A percentile compares a stretch with the other conserved stretches of the same genome.
Evolutionary conservation across 2,888 invertebrate genomes (phyloP).

Genomic region (Conomelus anceps): DNA sequence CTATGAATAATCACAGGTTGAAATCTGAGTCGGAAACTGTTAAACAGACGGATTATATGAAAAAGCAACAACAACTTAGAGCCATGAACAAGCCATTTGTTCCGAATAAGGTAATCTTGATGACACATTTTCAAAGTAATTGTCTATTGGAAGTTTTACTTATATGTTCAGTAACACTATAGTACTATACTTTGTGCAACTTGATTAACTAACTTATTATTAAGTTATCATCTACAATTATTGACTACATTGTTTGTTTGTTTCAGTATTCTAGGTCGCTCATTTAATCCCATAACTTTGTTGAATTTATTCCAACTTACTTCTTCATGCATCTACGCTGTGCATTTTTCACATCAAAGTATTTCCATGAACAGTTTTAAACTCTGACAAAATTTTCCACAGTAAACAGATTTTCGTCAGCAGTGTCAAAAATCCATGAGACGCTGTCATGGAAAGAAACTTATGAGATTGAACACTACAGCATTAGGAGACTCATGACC

Average conservation of each 20-base stretch:
- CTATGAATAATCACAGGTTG: slow-evolving; percentile 19
- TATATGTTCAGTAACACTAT: background rate
- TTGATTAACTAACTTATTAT: background rate
- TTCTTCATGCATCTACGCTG: too few relatives aligned
- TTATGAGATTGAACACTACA: too few relatives aligned
- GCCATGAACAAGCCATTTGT: slow-evolving; percentile 29
- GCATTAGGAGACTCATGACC: background rate
- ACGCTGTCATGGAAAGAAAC: background rate
- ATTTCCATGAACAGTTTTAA: too few relatives aligned
- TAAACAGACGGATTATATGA: slow-evolving; percentile 29
- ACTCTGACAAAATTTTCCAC: too few relatives aligned
- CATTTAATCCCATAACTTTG: too few relatives aligned
- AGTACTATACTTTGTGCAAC: too few relatives aligned
- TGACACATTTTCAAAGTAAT: background rate
- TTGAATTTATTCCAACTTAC: too few relatives aligned
- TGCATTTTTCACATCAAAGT: too few relatives aligned
- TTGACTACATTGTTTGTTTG: too few relatives aligned
- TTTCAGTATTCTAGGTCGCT: too few relatives aligned
- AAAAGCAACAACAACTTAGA: slow-evolving; percentile 31
- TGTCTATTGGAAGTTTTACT: background rate
- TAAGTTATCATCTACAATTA: background rate
- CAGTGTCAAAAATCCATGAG: too few relatives aligned
- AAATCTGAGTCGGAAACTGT: slow-evolving; percentile 12
- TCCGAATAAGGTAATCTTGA: slow-evolving; percentile 15
- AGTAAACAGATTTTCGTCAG: too few relatives aligned